phyloP scores from a whole-genome alignment of 2,797 vertebrate species.

The Galaxias olidus region DNA sequence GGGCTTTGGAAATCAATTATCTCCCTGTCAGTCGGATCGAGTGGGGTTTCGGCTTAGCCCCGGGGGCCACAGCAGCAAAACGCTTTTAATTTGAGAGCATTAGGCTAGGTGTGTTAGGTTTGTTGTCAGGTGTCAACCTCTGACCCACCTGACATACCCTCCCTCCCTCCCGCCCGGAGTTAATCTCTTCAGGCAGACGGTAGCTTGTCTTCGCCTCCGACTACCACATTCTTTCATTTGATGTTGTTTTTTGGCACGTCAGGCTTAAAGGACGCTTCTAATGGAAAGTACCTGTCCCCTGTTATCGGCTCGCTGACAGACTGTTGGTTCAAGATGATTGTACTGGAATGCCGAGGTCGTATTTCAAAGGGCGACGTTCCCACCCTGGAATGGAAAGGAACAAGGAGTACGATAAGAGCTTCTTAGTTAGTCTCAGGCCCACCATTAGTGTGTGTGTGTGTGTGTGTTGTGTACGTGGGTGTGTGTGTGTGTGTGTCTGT shows the following conservation, averaged over 20 bases:
- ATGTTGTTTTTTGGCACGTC: slow-evolving; percentile 46
- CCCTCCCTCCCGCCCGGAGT: slow-evolving; percentile 27
- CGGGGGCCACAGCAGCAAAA: slow-evolving; percentile 46
- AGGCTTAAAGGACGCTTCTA: slow-evolving; percentile 55
- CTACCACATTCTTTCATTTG: slow-evolving; percentile 57
- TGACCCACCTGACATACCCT: slow-evolving; percentile 17
- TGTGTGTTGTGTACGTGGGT: not conserved
- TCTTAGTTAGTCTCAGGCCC: too few species aligned
- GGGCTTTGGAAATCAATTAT: too few species aligned
- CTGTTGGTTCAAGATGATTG: slow-evolving; percentile 41
- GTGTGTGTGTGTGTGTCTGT: not conserved
- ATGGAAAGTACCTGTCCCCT: slow-evolving; percentile 37
- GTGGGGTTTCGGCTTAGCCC: slow-evolving; percentile 33
- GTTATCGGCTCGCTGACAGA: slow-evolving; percentile 20
- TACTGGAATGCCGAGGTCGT: slow-evolving; percentile 8
- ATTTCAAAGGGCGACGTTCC: slow-evolving; percentile 13
- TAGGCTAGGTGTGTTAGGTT: slow-evolving; percentile 43
- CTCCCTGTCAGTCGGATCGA: slow-evolving; percentile 15
- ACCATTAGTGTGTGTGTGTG: not conserved
- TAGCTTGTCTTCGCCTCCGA: slow-evolving; percentile 54
- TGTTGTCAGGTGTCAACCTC: slow-evolving; percentile 40
- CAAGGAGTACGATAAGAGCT: not conserved
- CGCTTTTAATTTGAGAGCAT: slow-evolving; percentile 48
- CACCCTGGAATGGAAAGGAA: too few species aligned
- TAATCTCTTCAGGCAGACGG: slow-evolving; percentile 63